Evolutionary conservation across 2,797 vertebrate genomes (phyloP).

Genomic region (Silurus aristotelis): DNA sequence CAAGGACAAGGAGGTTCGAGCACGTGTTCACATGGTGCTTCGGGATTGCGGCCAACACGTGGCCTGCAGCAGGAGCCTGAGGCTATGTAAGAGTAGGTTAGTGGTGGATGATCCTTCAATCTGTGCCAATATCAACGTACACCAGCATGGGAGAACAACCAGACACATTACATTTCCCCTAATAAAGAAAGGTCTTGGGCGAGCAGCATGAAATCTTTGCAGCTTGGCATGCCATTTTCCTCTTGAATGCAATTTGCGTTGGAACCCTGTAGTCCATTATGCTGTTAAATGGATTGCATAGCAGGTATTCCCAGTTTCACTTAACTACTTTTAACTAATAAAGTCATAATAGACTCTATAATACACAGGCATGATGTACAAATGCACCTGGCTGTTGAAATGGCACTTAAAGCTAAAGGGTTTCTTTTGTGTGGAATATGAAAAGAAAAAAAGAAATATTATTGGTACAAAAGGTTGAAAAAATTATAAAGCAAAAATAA

Average conservation of each 20-base stretch:
- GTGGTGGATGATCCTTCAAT: neutral
- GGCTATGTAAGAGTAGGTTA: slow-evolving; percentile 46
- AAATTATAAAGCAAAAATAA: neutral
- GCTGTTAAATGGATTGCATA: slow-evolving; percentile 36
- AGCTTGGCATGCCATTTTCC: slow-evolving; percentile 14
- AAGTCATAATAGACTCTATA: slow-evolving; percentile 1
- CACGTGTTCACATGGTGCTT: slow-evolving; percentile 16
- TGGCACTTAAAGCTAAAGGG: slow-evolving; percentile 17
- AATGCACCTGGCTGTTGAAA: neutral
- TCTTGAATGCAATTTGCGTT: slow-evolving; percentile 15
- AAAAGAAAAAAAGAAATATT: neutral
- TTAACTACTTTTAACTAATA: slow-evolving; percentile 17
- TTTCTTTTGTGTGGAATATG: neutral
- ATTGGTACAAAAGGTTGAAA: neutral
- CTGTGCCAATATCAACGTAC: slow-evolving; percentile 26
- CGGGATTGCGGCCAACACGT: slow-evolving; percentile 48
- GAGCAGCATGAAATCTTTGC: slow-evolving; percentile 15
- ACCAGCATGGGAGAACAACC: slow-evolving; percentile 2
- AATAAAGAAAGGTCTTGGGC: slow-evolving; percentile 22
- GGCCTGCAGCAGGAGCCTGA: slow-evolving; percentile 51
- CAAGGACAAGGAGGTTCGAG: neutral
- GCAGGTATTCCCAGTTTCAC: slow-evolving; percentile 21
- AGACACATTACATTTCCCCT: slow-evolving; percentile 21
- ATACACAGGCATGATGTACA: neutral
- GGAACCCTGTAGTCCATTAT: slow-evolving; percentile 18